These are phyloP conservation scores for Nothocercus nigrocapillus DNA, from an alignment of 2,113 vertebrate species.

Conservation along the genomic window DNA sequence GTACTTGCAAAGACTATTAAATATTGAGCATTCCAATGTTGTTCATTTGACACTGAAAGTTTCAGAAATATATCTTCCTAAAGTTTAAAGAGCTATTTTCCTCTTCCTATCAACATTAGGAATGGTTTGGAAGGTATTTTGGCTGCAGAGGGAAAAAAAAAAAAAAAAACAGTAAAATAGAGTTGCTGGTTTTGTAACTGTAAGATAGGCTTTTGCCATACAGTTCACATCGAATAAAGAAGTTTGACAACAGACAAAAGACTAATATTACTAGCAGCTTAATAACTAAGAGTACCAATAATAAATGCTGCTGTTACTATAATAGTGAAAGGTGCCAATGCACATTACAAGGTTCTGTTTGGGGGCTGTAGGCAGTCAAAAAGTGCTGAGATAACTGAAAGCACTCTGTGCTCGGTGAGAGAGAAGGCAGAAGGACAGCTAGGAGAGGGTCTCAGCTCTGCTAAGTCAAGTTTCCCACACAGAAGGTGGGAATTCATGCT, in stretches of 20 bases:
- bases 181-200: background rate
- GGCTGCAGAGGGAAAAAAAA: background rate
- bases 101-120: background rate
- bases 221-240: background rate
- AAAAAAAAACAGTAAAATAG: background rate
- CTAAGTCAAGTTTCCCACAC: background rate
- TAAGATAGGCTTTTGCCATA: background rate
- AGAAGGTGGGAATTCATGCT: background rate
- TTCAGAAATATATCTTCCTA: background rate
- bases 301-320: background rate
- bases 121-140: background rate
- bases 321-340: background rate
- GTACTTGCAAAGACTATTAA: background rate
- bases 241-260: background rate
- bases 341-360: accelerated
- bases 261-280: background rate
- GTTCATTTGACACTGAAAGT: background rate
- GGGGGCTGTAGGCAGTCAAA: background rate
- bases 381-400: background rate
- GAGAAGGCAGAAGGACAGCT: background rate
- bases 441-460: background rate
- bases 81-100: background rate
- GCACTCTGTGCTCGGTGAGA: background rate
- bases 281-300: background rate
- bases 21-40: background rate